phyloP scores from a whole-genome alignment of 2,113 vertebrate species.

The Barbus barbus region DNA sequence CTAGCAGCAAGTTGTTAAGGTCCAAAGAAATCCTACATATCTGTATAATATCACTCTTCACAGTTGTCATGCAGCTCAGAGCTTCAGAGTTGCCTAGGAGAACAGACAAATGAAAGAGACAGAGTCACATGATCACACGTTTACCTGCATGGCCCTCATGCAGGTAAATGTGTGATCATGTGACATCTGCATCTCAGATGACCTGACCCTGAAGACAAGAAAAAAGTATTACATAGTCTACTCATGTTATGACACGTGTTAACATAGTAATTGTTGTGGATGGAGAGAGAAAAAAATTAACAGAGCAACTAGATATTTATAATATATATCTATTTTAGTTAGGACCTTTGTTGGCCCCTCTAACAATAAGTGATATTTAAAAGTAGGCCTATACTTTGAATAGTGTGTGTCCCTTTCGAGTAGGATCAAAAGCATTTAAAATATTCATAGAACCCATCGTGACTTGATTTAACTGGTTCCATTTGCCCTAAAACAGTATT shows the following conservation, averaged over 20 bases:
- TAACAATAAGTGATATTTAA: neutral
- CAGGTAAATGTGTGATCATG: too few species aligned
- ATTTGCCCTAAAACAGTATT: neutral
- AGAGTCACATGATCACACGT: slow-evolving; percentile 18
- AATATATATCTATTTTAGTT: too few species aligned
- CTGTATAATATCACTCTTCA: neutral
- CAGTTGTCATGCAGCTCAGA: neutral
- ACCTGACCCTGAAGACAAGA: neutral
- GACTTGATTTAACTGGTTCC: neutral
- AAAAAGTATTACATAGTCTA: neutral
- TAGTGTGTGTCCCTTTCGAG: neutral
- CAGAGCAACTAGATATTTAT: neutral
- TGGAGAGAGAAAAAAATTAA: too few species aligned
- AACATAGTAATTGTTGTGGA: neutral
- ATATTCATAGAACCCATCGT: neutral
- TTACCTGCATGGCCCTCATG: slow-evolving; percentile 25
- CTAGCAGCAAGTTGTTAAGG: slow-evolving; percentile 52
- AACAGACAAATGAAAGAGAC: slow-evolving; percentile 13
- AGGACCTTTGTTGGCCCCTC: neutral
- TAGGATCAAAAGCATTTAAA: neutral
- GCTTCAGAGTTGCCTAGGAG: slow-evolving; percentile 50
- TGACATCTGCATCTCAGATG: slow-evolving; percentile 13
- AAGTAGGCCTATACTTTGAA: neutral
- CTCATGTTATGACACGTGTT: neutral
- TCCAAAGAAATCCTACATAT: slow-evolving; percentile 45